Percentiles rank a stretch among this genome's conserved stretches.
Evolutionary conservation across 2,888 invertebrate species (phyloP).

Genomic region (Cataglyphis albicans): DNA sequence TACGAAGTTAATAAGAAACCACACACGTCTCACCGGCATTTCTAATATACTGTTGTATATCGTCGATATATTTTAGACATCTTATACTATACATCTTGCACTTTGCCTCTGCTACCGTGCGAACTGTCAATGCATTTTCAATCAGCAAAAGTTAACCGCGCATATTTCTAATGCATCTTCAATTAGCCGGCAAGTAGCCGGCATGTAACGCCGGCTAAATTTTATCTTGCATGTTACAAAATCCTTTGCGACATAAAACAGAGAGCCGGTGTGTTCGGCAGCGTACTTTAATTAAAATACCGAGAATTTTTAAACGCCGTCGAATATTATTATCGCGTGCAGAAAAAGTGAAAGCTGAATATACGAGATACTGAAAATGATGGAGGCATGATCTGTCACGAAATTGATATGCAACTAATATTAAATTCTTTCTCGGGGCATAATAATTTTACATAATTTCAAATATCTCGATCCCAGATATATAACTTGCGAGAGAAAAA

Average conservation of each 20-base stretch:
- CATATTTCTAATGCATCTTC: conserved; percentile 62
- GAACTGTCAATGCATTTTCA: conserved; percentile 61
- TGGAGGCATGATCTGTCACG: background rate
- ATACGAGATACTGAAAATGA: conserved; percentile 3
- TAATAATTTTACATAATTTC: conserved; percentile 25
- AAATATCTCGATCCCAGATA: background rate
- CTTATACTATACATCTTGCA: conserved; percentile 29
- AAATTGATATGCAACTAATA: conserved; percentile 30
- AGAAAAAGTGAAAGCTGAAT: conserved; percentile 37
- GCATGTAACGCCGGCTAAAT: conserved; percentile 53
- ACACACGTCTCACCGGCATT: background rate
- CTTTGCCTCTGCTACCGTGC: conserved; percentile 42
- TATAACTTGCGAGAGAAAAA: background rate
- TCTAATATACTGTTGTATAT: background rate
- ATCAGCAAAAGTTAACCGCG: conserved; percentile 66
- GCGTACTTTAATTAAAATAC: conserved; percentile 70
- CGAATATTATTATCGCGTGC: conserved; percentile 29
- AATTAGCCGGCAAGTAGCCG: conserved; percentile 63
- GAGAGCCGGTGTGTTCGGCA: conserved; percentile 42
- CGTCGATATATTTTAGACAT: conserved; percentile 21
- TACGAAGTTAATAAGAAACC: conserved; percentile 14
- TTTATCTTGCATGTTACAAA: conserved; percentile 52
- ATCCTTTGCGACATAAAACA: conserved; percentile 57
- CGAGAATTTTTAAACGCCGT: conserved; percentile 36
- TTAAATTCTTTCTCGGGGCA: conserved; percentile 8